These are phyloP conservation scores for Steromphala cineraria DNA, from an alignment of 2,888 invertebrate species.

Conservation along the genomic window DNA sequence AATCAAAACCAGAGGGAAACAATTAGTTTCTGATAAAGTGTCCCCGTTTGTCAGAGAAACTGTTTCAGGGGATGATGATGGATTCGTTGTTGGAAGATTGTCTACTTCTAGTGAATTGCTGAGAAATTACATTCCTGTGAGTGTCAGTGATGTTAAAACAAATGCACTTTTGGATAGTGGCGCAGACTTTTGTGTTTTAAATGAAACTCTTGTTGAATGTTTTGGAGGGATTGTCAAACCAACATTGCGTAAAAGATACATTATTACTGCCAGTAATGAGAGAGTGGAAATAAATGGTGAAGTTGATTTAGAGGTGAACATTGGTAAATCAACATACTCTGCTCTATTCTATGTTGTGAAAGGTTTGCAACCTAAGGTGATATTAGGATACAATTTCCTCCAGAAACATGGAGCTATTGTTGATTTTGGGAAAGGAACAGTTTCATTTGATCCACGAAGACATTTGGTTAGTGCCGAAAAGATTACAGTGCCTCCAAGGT, in stretches of 20 bases:
- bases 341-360: constrained; percentile 7
- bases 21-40: too few relatives aligned
- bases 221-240: too few relatives aligned
- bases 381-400: not conserved
- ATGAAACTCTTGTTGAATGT: not conserved
- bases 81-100: too few relatives aligned
- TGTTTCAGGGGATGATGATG: too few relatives aligned
- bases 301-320: not conserved
- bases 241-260: not conserved
- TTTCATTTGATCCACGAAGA: not conserved
- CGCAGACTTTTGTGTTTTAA: not conserved
- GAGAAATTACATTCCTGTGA: too few relatives aligned
- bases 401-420: not conserved
- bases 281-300: not conserved
- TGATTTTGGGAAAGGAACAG: not conserved
- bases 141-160: not conserved
- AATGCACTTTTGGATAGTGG: not conserved
- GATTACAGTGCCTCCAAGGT: too few relatives aligned
- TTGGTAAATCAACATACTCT: not conserved
- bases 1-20: too few relatives aligned
- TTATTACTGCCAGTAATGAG: not conserved
- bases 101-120: too few relatives aligned
- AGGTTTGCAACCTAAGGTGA: not conserved
- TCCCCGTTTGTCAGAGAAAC: too few relatives aligned
- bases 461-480: too few relatives aligned